Percentiles rank a stretch among this genome's conserved stretches.
phyloP scores from a whole-genome alignment of 2,113 vertebrate genomes.

The Nanger granti region DNA sequence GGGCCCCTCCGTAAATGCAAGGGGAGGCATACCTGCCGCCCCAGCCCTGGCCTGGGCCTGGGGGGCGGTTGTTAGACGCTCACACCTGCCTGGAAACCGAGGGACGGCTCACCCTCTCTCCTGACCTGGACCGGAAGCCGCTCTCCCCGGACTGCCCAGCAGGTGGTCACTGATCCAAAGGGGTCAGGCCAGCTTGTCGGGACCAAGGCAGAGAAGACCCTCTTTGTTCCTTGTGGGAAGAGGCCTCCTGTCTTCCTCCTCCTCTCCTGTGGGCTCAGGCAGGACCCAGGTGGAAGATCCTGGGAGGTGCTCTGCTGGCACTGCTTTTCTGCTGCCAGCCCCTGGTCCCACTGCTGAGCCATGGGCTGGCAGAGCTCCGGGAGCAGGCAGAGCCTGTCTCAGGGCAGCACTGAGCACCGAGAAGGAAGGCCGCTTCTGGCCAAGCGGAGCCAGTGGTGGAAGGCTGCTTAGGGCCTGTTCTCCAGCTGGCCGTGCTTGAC shows the following conservation, averaged over 20 bases:
- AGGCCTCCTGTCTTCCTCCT: background rate
- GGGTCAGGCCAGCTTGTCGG: background rate
- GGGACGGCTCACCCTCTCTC: background rate
- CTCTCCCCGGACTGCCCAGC: background rate
- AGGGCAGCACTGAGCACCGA: background rate
- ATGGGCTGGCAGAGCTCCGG: background rate
- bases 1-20: background rate
- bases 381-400: background rate
- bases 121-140: background rate
- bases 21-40: background rate
- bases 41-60: background rate
- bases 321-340: background rate
- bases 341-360: background rate
- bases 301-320: background rate
- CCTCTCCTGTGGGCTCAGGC: background rate
- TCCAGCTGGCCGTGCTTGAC: slow-evolving; percentile 89
- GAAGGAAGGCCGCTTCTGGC: background rate
- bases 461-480: slow-evolving; percentile 70
- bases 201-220: background rate
- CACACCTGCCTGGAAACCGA: background rate
- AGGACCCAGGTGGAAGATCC: background rate
- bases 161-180: background rate
- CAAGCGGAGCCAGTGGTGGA: background rate
- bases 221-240: background rate
- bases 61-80: background rate